phyloP scores from a whole-genome alignment of 2,113 vertebrate genomes.

The Heterotilapia buettikoferi region DNA sequence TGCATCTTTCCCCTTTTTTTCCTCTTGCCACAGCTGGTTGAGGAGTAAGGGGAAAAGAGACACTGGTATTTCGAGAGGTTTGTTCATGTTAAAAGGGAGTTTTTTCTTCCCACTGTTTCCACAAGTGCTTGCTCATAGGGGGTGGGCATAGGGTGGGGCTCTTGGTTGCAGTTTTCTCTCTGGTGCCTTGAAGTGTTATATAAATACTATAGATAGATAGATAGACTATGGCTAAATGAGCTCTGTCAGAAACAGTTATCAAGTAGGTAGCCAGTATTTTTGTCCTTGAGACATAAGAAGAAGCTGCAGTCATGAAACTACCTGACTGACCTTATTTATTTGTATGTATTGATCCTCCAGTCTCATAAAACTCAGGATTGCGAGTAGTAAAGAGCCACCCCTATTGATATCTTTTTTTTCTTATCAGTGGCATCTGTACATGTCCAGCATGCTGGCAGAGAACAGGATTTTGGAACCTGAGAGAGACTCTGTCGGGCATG shows the following conservation, averaged over 20 bases:
- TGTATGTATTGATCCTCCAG: slow-evolving; percentile 2
- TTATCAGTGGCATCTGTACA: background rate
- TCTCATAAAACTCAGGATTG: background rate
- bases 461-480: background rate
- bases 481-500: background rate
- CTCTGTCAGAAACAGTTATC: background rate
- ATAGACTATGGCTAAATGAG: background rate
- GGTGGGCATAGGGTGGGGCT: background rate
- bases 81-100: background rate
- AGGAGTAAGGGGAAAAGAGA: background rate
- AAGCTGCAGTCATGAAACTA: background rate
- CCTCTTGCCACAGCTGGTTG: background rate
- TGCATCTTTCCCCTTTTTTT: background rate
- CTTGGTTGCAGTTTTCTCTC: background rate
- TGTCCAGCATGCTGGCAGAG: background rate
- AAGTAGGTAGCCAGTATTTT: background rate
- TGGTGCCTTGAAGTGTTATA: background rate
- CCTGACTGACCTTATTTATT: background rate
- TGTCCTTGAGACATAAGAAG: background rate
- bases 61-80: background rate
- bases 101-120: background rate
- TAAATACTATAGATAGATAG: background rate
- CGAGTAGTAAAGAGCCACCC: background rate
- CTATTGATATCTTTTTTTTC: background rate
- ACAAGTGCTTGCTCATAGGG: background rate